Percentiles rank a stretch among this genome's conserved stretches.
These are phyloP conservation scores for Drosophila triauraria DNA, from an alignment of 1,140 invertebrate species.

Conservation along the genomic window DNA sequence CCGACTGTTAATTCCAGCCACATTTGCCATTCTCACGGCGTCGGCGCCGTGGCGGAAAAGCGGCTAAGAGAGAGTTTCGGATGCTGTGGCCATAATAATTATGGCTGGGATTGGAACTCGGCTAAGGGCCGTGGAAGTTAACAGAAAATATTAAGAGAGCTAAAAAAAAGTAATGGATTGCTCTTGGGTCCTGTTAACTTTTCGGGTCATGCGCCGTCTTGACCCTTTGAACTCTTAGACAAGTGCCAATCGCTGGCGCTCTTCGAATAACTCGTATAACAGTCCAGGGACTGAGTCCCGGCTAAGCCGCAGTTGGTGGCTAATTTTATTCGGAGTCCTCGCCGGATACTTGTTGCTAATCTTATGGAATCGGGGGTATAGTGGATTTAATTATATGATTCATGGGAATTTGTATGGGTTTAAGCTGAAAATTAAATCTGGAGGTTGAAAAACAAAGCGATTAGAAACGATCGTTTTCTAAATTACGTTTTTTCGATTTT, in stretches of 20 bases:
- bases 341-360: conserved; percentile 31
- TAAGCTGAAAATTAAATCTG: too few species aligned
- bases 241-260: neutral
- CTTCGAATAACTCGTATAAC: conserved; percentile 16
- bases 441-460: too few species aligned
- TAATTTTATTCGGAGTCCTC: conserved; percentile 14
- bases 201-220: conserved; percentile 15
- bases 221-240: conserved; percentile 3
- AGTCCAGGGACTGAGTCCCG: neutral
- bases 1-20: neutral
- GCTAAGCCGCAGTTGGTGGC: neutral
- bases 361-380: too few species aligned
- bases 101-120: conserved; percentile 23
- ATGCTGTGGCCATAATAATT: conserved; percentile 18
- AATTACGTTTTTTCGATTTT: too few species aligned
- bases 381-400: neutral
- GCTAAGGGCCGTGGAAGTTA: neutral
- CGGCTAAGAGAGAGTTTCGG: neutral
- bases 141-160: neutral
- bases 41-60: conserved; percentile 1
- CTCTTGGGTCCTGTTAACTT: conserved; percentile 21
- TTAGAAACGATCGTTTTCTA: too few species aligned
- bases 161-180: neutral
- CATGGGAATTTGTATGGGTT: too few species aligned
- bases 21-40: neutral